Percentiles rank a stretch among this genome's conserved stretches.
phyloP scores from a whole-genome alignment of 2,113 vertebrate genomes.

The Fukomys damarensis region DNA sequence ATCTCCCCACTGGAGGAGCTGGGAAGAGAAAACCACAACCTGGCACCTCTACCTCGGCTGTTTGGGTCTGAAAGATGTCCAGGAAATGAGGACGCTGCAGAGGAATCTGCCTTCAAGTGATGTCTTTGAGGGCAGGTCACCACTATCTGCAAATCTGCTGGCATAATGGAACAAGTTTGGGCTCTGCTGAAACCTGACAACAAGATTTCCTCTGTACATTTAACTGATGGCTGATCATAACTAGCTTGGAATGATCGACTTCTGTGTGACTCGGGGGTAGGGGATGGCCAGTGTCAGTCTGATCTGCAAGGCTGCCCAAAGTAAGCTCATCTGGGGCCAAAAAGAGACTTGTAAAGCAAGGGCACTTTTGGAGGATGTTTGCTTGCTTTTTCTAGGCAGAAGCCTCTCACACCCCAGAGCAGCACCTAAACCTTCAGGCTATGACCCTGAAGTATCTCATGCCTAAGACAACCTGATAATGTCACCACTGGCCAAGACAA shows the following conservation, averaged over 20 bases:
- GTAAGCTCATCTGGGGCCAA: not conserved
- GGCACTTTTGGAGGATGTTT: not conserved
- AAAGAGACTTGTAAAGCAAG: not conserved
- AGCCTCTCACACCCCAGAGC: not conserved
- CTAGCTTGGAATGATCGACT: not conserved
- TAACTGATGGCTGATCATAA: not conserved
- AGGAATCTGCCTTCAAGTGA: constrained; percentile 76
- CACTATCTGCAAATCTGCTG: constrained; percentile 64
- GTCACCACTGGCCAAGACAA: not conserved
- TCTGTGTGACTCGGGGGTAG: not conserved
- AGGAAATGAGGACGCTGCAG: constrained; percentile 73
- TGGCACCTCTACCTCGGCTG: constrained; percentile 75
- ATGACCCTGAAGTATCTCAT: not conserved
- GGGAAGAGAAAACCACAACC: constrained; percentile 22
- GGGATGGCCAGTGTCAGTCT: not conserved
- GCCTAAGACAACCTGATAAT: not conserved
- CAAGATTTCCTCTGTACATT: not conserved
- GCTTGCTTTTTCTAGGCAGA: accelerated
- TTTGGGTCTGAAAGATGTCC: constrained; percentile 79
- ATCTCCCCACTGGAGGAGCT: not conserved
- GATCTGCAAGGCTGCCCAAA: not conserved
- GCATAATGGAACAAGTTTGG: constrained; percentile 64
- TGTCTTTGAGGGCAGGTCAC: constrained; percentile 70
- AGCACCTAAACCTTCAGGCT: not conserved
- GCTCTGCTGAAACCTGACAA: constrained; percentile 71